Conservation (phyloP, 2,797 vertebrate species). For the Tolypeutes matacus region DNA sequence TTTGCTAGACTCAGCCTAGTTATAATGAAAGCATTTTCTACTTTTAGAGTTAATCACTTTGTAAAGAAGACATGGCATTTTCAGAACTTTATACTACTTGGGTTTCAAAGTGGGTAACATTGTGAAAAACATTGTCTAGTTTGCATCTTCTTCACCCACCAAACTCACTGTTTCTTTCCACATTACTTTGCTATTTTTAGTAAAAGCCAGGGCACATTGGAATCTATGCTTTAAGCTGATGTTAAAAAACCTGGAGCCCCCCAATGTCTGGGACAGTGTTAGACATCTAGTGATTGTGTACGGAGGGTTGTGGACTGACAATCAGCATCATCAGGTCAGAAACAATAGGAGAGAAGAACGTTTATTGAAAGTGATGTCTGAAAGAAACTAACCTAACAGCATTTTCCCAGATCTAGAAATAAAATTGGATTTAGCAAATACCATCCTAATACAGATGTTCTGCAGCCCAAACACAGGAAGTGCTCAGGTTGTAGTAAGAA, state of each 20-base stretch:
- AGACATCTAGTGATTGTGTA: background rate
- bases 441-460: background rate
- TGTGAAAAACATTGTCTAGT: background rate
- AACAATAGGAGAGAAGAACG: background rate
- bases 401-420: constrained; percentile 59
- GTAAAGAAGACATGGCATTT: background rate
- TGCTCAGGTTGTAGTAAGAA: constrained; percentile 25
- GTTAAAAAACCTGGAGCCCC: background rate
- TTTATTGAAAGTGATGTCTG: background rate
- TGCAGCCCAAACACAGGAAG: background rate
- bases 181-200: constrained; percentile 5
- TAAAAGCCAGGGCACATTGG: background rate
- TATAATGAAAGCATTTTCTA: background rate
- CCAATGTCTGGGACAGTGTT: background rate
- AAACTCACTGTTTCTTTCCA: constrained; percentile 7
- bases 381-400: background rate
- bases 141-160: background rate
- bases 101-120: background rate
- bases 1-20: background rate
- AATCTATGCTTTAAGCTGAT: background rate
- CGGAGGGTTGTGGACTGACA: background rate
- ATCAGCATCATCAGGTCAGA: background rate
- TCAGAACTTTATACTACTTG: background rate
- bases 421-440: constrained; percentile 64
- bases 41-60: background rate